Conservation (phyloP, 23 tunicate species). For the Trididemnum clinides region DNA sequence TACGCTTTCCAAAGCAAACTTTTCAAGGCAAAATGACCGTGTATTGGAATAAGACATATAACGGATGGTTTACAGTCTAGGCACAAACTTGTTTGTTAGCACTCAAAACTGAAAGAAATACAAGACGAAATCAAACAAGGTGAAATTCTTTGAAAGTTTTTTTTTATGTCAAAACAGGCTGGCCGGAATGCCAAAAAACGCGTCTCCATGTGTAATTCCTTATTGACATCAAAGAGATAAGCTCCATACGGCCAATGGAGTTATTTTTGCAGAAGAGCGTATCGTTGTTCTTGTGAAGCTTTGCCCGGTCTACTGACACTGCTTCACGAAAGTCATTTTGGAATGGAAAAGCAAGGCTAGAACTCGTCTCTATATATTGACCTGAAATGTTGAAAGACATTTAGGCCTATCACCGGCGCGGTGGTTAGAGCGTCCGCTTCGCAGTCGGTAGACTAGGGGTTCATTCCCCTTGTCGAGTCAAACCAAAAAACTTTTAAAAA, state of each 20-base stretch:
- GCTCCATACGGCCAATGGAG: slow-evolving; percentile 23
- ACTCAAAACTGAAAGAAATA: neutral
- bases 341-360: no score
- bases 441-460: no score
- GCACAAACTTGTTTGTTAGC: neutral
- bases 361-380: no score
- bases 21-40: neutral
- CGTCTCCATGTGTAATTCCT: neutral
- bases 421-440: no score
- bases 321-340: no score
- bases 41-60: slow-evolving; percentile 1
- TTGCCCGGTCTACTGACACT: no score
- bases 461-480: no score
- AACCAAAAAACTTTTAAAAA: no score
- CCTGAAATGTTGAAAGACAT: no score
- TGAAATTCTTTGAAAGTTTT: neutral
- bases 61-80: neutral
- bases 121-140: slow-evolving; percentile 14
- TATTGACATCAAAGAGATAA: slow-evolving; percentile 25
- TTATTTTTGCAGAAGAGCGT: slow-evolving; percentile 4
- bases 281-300: neutral
- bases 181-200: slow-evolving; percentile 17
- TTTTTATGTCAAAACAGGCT: neutral
- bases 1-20: neutral
- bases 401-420: no score